Evolutionary conservation across 35 echinoderm and acorn worm genomes (phyloP), one percentile per base, ranked within the genome.

Genomic region (Amphiura filiformis): DNA sequence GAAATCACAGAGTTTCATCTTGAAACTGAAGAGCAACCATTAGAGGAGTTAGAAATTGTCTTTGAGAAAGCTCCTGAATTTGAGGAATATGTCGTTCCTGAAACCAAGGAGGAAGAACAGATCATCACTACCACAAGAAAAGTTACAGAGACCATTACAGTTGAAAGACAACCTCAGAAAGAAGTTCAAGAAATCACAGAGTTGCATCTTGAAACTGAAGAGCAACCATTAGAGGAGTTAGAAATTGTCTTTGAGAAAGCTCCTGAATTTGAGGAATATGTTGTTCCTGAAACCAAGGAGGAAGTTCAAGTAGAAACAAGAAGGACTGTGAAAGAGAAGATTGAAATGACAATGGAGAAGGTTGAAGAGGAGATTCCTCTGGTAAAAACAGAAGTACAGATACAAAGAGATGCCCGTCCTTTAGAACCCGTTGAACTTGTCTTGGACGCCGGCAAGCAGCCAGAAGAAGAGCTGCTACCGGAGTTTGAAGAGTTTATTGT

Each of bases 401-500:
- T 97, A 57, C 91, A 97, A 78, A 90, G 78, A 81, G 94, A 90
- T 41, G 36, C 64, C 49, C 77, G 86, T 52, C 87, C 91, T 57
- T 85, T 93, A 65, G 91, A 92, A 52, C 79, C 84, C 20, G 56
- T 91, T 36, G 94, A 97, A 76, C 40, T 90, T 40, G 81, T 89
- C 56, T 35, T 93, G 2, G 84, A 88, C 32, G 94, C 93, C n/a
- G 76, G 36, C 34, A 36, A 81, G 44, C 78, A 85, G 57, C 82
- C 87, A 84, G 39, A 32, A 36, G 86, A 93, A 39, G 52, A 57
- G 23, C 39, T 83, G 49, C 79, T 76, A 42, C 83, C 87, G 35
- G 87, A 93, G 61, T 93, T 76, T 87, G 91, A 87, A 42, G 91
- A 93, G 57, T 26, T 91, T 70, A 76, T 91, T n/a, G 28, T 91